Base-by-base conservation (phyloP, 2,888 invertebrate species). In the Leucophenga montana region DNA sequence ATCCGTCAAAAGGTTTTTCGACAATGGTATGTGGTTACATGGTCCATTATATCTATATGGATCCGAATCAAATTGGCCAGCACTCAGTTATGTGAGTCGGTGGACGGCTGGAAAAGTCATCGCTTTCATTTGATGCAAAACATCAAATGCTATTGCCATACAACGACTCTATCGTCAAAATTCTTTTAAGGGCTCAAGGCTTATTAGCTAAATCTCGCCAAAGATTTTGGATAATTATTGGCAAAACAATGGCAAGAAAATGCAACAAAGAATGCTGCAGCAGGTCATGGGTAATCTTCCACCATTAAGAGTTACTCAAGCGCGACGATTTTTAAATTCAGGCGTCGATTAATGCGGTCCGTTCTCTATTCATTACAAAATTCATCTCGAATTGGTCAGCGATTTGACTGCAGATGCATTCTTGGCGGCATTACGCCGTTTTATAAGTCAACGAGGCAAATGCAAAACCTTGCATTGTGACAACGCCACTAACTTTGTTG, bases 61-160 rank as follows among this genome's bases (percentile, higher is more conserved):
- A n/a, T n/a, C n/a, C n/a, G n/a, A n/a, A n/a, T n/a, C 33, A 33
- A 61, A 31, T 16, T 27, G 27, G 27, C 27, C 27, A 27, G 27
- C 27, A 27, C 44, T 74, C 72, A 22, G 64, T 82, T 27, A 72
- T 85, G 20, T 70, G 81, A 67, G 82, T 82, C 66, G 82, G 85
- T 46, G 81, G 80, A 56, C 70, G 84, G 11, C 65, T 79, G 5
- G 39, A 72, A 33, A 65, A 74, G 44, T 66, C 78, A 18, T 48
- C 57, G n/a, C 31, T 78, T 14, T 33, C 73, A 22, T 74, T 67
- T 44, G 68, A 74, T 54, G 73, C 75, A 57, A 77, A 74, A 50
- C 78, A 81, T 74, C 78, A 75, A n/a, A 74, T 82, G 9, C 44
- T 82, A 11, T 27, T 83, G 16, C 80, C 82, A 14, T 70, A 74